Evolutionary conservation across 2,797 vertebrate genomes (phyloP).

Genomic region (Urosaurus nigricauda): DNA sequence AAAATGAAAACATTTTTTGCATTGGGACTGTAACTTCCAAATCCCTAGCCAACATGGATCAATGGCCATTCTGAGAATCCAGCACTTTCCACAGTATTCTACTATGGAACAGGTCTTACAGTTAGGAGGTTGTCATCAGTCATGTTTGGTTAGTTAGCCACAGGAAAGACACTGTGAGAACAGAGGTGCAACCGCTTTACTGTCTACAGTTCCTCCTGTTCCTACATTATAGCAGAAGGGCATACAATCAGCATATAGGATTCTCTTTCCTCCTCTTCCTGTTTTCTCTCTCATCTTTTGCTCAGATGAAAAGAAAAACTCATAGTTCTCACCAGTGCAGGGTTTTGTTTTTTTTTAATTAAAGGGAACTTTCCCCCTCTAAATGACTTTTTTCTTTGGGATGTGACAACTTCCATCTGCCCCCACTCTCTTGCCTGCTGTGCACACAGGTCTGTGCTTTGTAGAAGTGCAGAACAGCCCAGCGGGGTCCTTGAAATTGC

Average conservation of each 20-base stretch:
- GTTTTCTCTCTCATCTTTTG: background rate
- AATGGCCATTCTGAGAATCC: too few relatives aligned
- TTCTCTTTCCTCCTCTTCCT: too few relatives aligned
- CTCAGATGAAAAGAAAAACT: background rate
- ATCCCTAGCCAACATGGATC: too few relatives aligned
- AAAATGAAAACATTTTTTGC: too few relatives aligned
- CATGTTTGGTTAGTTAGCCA: background rate
- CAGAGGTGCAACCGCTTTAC: background rate
- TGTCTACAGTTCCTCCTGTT: background rate
- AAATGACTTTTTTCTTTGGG: background rate
- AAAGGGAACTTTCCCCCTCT: background rate
- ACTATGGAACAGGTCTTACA: too few relatives aligned
- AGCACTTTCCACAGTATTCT: too few relatives aligned
- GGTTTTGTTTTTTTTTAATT: background rate
- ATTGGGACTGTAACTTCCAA: too few relatives aligned
- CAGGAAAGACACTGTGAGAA: background rate
- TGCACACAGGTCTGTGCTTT: background rate
- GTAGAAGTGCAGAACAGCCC: background rate
- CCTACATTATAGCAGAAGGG: background rate
- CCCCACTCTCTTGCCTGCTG: too few relatives aligned
- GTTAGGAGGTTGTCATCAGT: too few relatives aligned
- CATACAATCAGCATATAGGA: background rate
- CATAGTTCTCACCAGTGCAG: background rate
- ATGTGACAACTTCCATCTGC: background rate
- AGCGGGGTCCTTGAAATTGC: constrained; percentile 21